Base-by-base conservation (phyloP, 2,888 invertebrate genomes). In the Apotomis capreana region DNA sequence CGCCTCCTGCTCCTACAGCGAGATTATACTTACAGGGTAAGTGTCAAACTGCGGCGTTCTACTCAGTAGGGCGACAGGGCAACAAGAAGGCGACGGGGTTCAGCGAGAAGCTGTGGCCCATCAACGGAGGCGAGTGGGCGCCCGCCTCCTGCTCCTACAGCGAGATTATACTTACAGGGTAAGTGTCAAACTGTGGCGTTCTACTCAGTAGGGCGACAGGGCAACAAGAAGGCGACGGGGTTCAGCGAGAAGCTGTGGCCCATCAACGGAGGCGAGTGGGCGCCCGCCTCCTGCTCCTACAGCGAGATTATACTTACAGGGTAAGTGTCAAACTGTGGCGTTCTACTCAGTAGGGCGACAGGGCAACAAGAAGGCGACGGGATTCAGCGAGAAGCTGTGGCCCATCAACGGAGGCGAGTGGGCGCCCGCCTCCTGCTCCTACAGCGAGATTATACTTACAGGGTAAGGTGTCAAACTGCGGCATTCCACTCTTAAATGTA, bases 291-390 rank as follows among this genome's bases (percentile, higher is more conserved):
- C 74, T 98, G 98, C 91, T 98, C 98, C 89, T 99, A 99, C 92
- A 98, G 98, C 85, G 99, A 99, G 94, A 97, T 99, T 83, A 97
- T 99, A 80, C 95, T 99, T 80, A 99, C 99, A n/a, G 99, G 99
- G 98, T 15, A 15, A 15, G 15, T 15, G 15, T 15, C 15, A 15
- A 15, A 15, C 15, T 15, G 15, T 1, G 15, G 15, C 15, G 0
- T 1, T 15, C 0, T 15, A 15, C 15, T 15, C 15, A 46, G 46
- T 46, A 10, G 46, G 9, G 46, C 46, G 8, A 10, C 46, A 46
- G 46, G 46, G 46, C n/a, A 46, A 64, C 36, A 9, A 96, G 86
- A 97, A 97, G 92, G 93, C 95, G 81, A 94, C 96, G 62, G 97
- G 97, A 68, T 97, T 97, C 93, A 97, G 97, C 80, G 97, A 97